Percentiles rank a stretch among this genome's conserved stretches.
These are phyloP conservation scores for Ips nitidus DNA, from an alignment of 1,140 invertebrate species.

Conservation along the genomic window DNA sequence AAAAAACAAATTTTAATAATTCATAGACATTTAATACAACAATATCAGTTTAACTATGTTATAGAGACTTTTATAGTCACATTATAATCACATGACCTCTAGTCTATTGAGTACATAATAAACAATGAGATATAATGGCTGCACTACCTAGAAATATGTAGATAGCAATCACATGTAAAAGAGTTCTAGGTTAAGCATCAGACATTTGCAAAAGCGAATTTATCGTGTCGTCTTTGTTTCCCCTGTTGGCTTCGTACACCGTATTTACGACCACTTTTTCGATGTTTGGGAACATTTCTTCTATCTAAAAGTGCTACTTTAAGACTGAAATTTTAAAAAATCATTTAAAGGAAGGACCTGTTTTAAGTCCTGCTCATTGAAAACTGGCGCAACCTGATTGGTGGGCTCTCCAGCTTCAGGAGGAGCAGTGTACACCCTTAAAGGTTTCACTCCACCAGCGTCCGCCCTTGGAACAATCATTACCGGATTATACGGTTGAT, in stretches of 20 bases:
- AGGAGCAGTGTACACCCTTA: slow-evolving; percentile 57
- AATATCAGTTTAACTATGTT: too few relatives aligned
- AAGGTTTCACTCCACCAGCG: slow-evolving; percentile 49
- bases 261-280: slow-evolving; percentile 90
- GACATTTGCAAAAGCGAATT: slow-evolving; percentile 89
- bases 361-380: slow-evolving; percentile 74
- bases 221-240: slow-evolving; percentile 88
- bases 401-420: slow-evolving; percentile 41
- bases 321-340: background rate
- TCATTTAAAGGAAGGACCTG: slow-evolving; percentile 57
- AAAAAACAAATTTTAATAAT: too few relatives aligned
- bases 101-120: too few relatives aligned
- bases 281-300: slow-evolving; percentile 95
- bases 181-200: slow-evolving; percentile 39
- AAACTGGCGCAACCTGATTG: slow-evolving; percentile 51
- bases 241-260: slow-evolving; percentile 84
- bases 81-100: too few relatives aligned
- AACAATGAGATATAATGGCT: too few relatives aligned
- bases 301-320: slow-evolving; percentile 63
- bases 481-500: slow-evolving; percentile 37
- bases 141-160: too few relatives aligned
- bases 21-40: too few relatives aligned
- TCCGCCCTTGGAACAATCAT: slow-evolving; percentile 44
- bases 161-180: background rate
- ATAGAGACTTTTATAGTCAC: too few relatives aligned